Percentiles rank a stretch among this genome's conserved stretches.
phyloP scores from a whole-genome alignment of 2,888 invertebrate species.

The Mactromeris polynyma region DNA sequence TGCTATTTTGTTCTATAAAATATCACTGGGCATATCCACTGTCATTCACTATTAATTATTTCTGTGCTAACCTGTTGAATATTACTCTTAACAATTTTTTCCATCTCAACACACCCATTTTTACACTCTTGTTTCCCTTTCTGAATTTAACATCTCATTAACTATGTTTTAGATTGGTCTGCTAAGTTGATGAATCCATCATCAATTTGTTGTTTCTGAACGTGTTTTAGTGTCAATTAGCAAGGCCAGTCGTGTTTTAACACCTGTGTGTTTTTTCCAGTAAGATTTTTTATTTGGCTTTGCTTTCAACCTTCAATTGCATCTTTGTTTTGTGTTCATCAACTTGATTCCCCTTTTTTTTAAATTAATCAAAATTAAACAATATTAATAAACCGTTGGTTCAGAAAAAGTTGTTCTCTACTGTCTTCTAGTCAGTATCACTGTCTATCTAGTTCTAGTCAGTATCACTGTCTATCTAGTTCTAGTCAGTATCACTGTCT shows the following conservation, averaged over 20 bases:
- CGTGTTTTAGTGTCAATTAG: not conserved
- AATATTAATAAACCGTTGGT: too few relatives aligned
- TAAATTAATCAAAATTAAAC: not conserved
- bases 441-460: constrained; percentile 3
- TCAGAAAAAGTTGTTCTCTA: not conserved
- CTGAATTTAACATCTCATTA: not conserved
- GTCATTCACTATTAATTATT: not conserved
- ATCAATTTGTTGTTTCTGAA: not conserved
- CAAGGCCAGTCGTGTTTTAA: not conserved
- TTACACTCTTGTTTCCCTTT: not conserved
- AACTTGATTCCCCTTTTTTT: not conserved
- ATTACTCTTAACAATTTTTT: not conserved
- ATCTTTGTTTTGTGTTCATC: not conserved
- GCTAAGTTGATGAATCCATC: not conserved
- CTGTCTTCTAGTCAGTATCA: constrained; percentile 2
- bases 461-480: too few relatives aligned
- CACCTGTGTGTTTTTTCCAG: not conserved
- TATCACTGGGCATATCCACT: not conserved
- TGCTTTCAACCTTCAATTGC: not conserved
- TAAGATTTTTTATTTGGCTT: not conserved
- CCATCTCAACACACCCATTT: not conserved
- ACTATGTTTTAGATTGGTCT: not conserved
- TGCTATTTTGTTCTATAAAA: not conserved
- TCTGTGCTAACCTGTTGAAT: not conserved
- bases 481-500: constrained; percentile 13